Percentiles rank a stretch among this genome's conserved stretches.
These are phyloP conservation scores for Sigmodon hispidus DNA, from an alignment of 2,113 vertebrate genomes.

Conservation along the genomic window DNA sequence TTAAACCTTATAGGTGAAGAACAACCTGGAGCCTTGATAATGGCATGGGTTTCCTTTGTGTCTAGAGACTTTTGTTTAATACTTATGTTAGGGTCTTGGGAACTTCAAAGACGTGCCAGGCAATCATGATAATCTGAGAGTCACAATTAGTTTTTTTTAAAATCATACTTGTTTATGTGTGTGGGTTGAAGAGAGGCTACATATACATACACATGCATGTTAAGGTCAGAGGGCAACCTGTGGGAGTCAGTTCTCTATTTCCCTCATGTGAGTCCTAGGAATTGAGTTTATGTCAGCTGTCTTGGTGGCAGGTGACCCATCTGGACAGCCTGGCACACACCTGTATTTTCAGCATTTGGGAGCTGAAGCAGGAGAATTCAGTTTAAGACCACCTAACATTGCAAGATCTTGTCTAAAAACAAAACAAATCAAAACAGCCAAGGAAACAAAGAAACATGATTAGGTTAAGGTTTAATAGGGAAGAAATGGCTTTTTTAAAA, in stretches of 20 bases:
- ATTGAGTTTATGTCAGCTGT: not conserved
- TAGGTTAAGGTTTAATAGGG: not conserved
- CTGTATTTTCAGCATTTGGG: not conserved
- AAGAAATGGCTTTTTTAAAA: not conserved
- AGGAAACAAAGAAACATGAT: not conserved
- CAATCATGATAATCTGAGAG: conserved; percentile 8
- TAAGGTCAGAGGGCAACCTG: not conserved
- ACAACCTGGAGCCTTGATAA: not conserved
- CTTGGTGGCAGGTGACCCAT: not conserved
- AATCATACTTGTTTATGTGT: not conserved
- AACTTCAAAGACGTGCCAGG: not conserved
- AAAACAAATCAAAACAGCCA: not conserved
- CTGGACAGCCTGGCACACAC: not conserved
- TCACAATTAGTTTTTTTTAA: not conserved
- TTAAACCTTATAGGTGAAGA: not conserved
- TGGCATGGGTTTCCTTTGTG: not conserved
- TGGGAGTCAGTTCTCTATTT: not conserved
- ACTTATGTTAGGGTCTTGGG: not conserved
- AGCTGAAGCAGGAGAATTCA: not conserved
- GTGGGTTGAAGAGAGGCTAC: not conserved
- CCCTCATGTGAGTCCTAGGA: not conserved
- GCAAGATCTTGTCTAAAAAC: not conserved
- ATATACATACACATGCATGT: not conserved
- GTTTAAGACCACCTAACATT: not conserved
- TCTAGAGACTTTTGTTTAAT: conserved; percentile 4